A percentile compares a stretch with the other conserved stretches of the same genome.
phyloP scores from a whole-genome alignment of 2,797 vertebrate genomes.

The Anguilla megastoma region DNA sequence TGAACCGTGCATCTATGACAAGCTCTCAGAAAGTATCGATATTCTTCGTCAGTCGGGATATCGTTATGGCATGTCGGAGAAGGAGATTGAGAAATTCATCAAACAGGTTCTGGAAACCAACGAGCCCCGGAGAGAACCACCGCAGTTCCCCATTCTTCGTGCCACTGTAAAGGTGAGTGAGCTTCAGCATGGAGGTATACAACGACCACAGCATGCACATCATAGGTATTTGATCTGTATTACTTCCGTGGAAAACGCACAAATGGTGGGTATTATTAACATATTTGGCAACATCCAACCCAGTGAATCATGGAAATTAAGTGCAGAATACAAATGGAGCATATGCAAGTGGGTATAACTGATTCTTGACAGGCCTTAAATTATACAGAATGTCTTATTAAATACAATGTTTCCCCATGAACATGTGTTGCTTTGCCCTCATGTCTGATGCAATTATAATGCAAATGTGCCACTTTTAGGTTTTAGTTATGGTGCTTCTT shows the following conservation, averaged over 20 bases:
- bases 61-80: conserved; percentile 92
- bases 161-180: conserved; percentile 78
- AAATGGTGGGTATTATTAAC: background rate
- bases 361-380: background rate
- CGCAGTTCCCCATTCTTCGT: conserved; percentile 81
- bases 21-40: conserved; percentile 89
- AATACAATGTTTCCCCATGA: background rate
- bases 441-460: background rate
- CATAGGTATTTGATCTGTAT: background rate
- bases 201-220: background rate
- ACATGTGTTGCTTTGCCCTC: background rate
- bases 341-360: background rate
- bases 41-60: conserved; percentile 91
- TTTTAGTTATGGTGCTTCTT: background rate
- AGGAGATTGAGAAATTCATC: conserved; percentile 93
- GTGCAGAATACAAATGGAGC: background rate
- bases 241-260: background rate
- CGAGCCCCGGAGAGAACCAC: conserved; percentile 83
- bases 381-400: background rate
- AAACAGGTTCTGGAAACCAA: conserved; percentile 91
- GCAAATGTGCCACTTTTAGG: background rate
- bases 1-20: conserved; percentile 93
- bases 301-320: background rate
- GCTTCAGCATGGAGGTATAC: background rate
- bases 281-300: background rate